These are phyloP conservation scores for Plectropomus leopardus DNA, from an alignment of 2,113 vertebrate genomes.

Conservation along the genomic window DNA sequence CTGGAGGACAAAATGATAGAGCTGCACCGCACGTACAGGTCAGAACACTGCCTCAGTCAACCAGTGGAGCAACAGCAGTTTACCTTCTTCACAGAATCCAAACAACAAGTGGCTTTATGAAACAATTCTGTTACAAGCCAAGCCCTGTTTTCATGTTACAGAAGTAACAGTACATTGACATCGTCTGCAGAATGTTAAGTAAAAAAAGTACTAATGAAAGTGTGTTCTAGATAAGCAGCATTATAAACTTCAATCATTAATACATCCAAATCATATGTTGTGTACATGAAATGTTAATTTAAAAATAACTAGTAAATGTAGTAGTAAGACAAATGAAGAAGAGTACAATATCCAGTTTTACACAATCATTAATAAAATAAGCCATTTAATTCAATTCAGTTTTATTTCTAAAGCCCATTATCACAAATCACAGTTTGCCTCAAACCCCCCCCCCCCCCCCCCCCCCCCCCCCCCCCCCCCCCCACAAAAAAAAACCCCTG, in stretches of 20 bases:
- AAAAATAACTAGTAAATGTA: neutral
- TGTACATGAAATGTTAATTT: neutral
- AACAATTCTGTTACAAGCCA: neutral
- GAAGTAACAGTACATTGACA: neutral
- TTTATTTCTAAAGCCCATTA: no score
- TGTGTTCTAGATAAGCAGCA: neutral
- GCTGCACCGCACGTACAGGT: conserved; percentile 96
- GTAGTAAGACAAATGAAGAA: neutral
- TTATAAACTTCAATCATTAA: neutral
- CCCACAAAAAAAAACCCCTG: no score
- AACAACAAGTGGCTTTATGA: neutral
- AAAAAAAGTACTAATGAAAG: neutral
- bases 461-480: no score
- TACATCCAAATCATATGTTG: no score
- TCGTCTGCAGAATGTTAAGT: neutral
- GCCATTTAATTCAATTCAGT: no score
- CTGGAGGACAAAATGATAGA: conserved; percentile 97
- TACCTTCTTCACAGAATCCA: neutral
- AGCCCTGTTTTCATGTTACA: neutral
- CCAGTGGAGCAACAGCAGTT: neutral
- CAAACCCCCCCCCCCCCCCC: no score
- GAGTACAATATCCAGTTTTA: no score
- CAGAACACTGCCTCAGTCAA: neutral
- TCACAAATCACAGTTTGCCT: no score
- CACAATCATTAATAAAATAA: no score